Conservation (phyloP, 37 sponge, comb jelly and placozoan species). For the Cliona cf. orientalis region DNA sequence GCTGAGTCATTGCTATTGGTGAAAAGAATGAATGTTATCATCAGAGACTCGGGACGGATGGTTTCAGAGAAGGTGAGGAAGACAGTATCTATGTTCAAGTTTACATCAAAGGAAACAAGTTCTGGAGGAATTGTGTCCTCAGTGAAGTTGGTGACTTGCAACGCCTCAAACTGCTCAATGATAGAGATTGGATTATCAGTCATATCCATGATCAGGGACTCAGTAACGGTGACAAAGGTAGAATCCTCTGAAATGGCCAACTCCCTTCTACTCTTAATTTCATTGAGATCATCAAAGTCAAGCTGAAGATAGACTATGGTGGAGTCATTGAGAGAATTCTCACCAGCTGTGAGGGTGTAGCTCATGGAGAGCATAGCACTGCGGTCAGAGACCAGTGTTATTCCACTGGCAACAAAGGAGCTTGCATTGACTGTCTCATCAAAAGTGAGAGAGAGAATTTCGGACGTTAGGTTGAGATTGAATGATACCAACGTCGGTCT, state of each 20-base stretch:
- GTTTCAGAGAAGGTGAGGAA: conserved; percentile 90
- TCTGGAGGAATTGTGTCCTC: conserved; percentile 56
- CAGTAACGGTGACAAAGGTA: conserved; percentile 44
- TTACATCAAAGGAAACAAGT: conserved; percentile 74
- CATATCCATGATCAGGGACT: conserved; percentile 77
- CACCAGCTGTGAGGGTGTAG: conserved; percentile 55
- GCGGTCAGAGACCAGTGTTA: conserved; percentile 55
- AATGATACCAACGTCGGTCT: conserved; percentile 62
- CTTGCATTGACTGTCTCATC: conserved; percentile 84
- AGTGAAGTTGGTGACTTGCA: conserved; percentile 39
- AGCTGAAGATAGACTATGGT: conserved; percentile 62
- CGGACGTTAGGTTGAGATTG: conserved; percentile 75
- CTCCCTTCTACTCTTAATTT: conserved; percentile 58
- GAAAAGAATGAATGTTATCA: conserved; percentile 66
- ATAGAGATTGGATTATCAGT: conserved; percentile 35
- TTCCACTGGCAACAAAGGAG: conserved; percentile 53
- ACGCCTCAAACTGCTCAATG: conserved; percentile 31
- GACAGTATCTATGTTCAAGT: conserved; percentile 74
- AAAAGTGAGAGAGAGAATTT: conserved; percentile 75
- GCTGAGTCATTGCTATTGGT: conserved; percentile 30
- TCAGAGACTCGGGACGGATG: conserved; percentile 54
- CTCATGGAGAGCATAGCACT: conserved; percentile 4
- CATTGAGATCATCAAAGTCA: conserved; percentile 75
- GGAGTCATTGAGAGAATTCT: conserved; percentile 57
- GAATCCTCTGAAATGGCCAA: conserved; percentile 55